Conservation (phyloP, 2,113 vertebrate species). For the Cyphomyrus discorhynchus region DNA sequence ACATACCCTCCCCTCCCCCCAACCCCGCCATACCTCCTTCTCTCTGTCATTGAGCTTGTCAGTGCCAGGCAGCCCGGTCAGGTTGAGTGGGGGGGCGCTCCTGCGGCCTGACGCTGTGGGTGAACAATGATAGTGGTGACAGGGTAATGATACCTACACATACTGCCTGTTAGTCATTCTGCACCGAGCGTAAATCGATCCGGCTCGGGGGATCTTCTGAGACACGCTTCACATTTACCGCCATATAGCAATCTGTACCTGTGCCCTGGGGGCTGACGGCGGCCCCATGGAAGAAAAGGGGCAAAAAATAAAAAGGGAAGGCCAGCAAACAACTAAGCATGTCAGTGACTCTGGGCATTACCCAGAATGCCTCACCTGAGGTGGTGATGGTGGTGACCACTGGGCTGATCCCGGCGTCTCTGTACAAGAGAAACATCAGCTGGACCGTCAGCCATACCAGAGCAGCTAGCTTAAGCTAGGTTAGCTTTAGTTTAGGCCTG, state of each 20-base stretch:
- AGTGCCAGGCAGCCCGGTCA: conserved; percentile 91
- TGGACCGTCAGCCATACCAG: background rate
- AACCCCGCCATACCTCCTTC: conserved; percentile 79
- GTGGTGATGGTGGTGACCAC: conserved; percentile 75
- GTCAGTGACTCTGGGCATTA: conserved; percentile 26
- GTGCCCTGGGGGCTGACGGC: conserved; percentile 25
- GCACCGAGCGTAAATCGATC: background rate
- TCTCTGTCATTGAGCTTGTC: conserved; percentile 95
- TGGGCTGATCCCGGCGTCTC: conserved; percentile 87
- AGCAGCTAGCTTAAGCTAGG: background rate
- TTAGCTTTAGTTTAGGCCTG: background rate
- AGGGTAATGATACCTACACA: background rate
- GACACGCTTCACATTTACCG: background rate
- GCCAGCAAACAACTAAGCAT: conserved; percentile 33
- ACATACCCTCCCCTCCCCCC: background rate
- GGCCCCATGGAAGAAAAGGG: background rate
- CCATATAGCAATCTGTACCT: conserved; percentile 18
- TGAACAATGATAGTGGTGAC: conserved; percentile 3
- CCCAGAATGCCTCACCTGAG: conserved; percentile 66
- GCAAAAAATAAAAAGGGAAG: background rate
- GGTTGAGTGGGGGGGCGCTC: conserved; percentile 88
- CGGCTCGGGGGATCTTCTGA: too few relatives aligned
- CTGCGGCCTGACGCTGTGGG: conserved; percentile 69
- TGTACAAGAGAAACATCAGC: conserved; percentile 51
- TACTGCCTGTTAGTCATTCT: background rate